Percentiles rank a stretch among this genome's conserved stretches.
These are phyloP conservation scores for Ammodramus savannarum DNA, from an alignment of 2,113 vertebrate genomes.

Conservation along the genomic window DNA sequence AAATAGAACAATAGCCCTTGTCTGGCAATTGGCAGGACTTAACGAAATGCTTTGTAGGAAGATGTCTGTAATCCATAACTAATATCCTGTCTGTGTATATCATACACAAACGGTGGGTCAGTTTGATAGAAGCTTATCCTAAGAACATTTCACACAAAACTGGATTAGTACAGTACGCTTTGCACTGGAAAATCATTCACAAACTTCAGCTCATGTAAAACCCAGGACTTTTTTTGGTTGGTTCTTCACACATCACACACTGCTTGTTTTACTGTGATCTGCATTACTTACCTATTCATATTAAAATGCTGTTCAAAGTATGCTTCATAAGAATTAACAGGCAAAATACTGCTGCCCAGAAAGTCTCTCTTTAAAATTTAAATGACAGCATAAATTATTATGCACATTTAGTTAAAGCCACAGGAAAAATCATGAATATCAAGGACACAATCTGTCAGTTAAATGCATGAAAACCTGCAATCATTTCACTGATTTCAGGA, in stretches of 20 bases:
- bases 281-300: neutral
- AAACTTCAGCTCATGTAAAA: neutral
- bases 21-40: slow-evolving; percentile 19
- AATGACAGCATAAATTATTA: slow-evolving; percentile 22
- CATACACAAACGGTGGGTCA: slow-evolving; percentile 23
- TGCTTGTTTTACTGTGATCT: slow-evolving; percentile 15
- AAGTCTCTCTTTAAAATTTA: slow-evolving; percentile 35
- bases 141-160: slow-evolving; percentile 62
- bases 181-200: slow-evolving; percentile 32
- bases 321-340: slow-evolving; percentile 7
- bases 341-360: neutral
- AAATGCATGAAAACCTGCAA: neutral
- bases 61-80: slow-evolving; percentile 55
- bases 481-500: neutral
- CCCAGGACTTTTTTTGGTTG: neutral
- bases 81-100: slow-evolving; percentile 25
- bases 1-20: neutral
- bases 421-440: neutral
- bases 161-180: slow-evolving; percentile 45
- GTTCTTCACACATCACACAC: neutral
- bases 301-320: slow-evolving; percentile 15
- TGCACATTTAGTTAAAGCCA: neutral
- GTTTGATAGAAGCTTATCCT: slow-evolving; percentile 45
- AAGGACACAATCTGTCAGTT: neutral
- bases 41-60: slow-evolving; percentile 16